phyloP scores from a whole-genome alignment of 2,113 vertebrate species.

The Austrofundulus limnaeus region DNA sequence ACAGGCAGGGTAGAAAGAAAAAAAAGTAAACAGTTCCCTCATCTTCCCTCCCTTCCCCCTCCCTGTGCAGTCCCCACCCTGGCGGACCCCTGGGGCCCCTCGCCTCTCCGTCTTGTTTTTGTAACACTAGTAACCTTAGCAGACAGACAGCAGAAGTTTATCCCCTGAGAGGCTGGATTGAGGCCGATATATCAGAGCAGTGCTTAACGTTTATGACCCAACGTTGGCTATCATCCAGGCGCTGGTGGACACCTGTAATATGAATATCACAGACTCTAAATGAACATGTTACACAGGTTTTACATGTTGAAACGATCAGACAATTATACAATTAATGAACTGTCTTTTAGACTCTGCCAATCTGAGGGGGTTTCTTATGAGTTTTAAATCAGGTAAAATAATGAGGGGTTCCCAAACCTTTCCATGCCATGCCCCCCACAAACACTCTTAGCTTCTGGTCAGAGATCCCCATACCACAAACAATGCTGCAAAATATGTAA shows the following conservation, averaged over 20 bases:
- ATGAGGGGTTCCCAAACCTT: too few species aligned
- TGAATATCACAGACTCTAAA: not conserved
- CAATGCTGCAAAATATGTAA: too few species aligned
- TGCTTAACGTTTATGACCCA: conserved; percentile 26
- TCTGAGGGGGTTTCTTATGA: too few species aligned
- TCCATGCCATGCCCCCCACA: too few species aligned
- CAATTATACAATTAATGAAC: too few species aligned
- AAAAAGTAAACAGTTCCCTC: conserved; percentile 69
- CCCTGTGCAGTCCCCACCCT: conserved; percentile 37
- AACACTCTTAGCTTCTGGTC: too few species aligned
- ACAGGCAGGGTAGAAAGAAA: conserved; percentile 12
- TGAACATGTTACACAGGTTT: conserved; percentile 1
- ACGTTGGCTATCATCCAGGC: not conserved
- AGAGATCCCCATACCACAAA: too few species aligned
- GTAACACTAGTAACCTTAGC: conserved; percentile 60
- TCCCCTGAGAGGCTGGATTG: conserved; percentile 47
- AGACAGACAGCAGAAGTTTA: conserved; percentile 63
- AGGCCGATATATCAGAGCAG: conserved; percentile 22
- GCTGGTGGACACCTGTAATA: conserved; percentile 9
- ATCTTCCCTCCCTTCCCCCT: conserved; percentile 27
- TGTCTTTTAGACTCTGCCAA: not conserved
- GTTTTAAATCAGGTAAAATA: not conserved
- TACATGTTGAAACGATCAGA: not conserved
- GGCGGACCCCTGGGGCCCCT: conserved; percentile 63
- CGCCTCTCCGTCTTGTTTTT: conserved; percentile 71